Base-by-base conservation (phyloP, 2,888 invertebrate species). In the Lepidocyrtinus sp. region DNA sequence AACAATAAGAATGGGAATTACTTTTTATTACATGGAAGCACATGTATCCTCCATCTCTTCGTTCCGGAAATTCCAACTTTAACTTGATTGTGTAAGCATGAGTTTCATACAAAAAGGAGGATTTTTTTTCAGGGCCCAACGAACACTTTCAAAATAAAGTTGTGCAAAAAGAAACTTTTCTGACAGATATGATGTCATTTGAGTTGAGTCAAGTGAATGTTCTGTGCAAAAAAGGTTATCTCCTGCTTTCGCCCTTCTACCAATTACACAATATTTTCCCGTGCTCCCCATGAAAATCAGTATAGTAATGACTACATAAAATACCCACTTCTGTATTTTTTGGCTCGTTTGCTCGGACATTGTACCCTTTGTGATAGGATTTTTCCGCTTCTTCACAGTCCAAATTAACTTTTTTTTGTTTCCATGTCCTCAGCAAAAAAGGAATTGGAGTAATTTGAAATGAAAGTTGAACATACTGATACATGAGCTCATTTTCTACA, bases 171-270 rank as follows among this genome's bases (percentile, higher is more conserved):
- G 59, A 55, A 75, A 75, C 75, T 75, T 75, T 75, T 45, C 67
- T 75, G 68, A 75, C 75, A 75, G 67, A 68, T 68, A 68, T 75
- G 75, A 68, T 75, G 68, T 62, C 75, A 75, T 75, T 36, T 75
- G 67, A 75, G 75, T 65, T 75, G 67, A 75, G 75, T 65, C 65
- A 74, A 50, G 74, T 65, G 65, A 74, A 72, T 72, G 46, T 63
- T 45, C 19, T 72, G 62, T 36, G 5, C 12, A 5, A 12, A 5
- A 26, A 63, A 72, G 63, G 72, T 72, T 72, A 63, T 72, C 70
- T 70, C 61, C 26, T 70, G 19, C 25, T 55, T 55, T 15, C 26
- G 5, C 36, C 36, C 36, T 36, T 36, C 12, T n/a, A n/a, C n/a
- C 5, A 36, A 36, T 36, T 36, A 36, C 36, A 12, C 36, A 36